Evolutionary conservation across 2,888 invertebrate species (phyloP).

Genomic region (Melitaea athalia): DNA sequence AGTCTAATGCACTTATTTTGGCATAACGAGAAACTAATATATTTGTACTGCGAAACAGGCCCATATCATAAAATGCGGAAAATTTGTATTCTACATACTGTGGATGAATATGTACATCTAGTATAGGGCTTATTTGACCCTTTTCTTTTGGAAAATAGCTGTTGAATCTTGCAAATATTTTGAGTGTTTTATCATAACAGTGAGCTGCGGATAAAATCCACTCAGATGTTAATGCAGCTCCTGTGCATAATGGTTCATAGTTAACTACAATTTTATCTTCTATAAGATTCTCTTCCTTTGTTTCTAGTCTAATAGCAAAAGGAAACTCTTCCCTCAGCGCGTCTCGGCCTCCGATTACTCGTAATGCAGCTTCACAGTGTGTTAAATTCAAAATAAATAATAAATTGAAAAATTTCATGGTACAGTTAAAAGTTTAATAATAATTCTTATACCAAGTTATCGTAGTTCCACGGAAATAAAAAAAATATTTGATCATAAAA

Average conservation of each 20-base stretch:
- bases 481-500: too few relatives aligned
- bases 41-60: slow-evolving; percentile 13
- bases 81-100: neutral
- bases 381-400: neutral
- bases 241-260: slow-evolving; percentile 10
- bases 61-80: slow-evolving; percentile 10
- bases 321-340: slow-evolving; percentile 8
- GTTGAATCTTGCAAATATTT: slow-evolving; percentile 11
- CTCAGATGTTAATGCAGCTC: slow-evolving; percentile 11
- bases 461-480: too few relatives aligned
- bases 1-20: slow-evolving; percentile 19
- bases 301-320: neutral
- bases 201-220: slow-evolving; percentile 28
- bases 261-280: neutral
- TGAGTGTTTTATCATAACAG: neutral
- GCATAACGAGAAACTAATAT: slow-evolving; percentile 14
- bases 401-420: slow-evolving; percentile 3
- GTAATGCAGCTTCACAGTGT: neutral
- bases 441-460: too few relatives aligned
- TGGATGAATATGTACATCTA: slow-evolving; percentile 12
- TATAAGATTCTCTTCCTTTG: neutral
- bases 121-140: slow-evolving; percentile 16
- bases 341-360: slow-evolving; percentile 14
- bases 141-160: slow-evolving; percentile 22
- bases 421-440: too few relatives aligned